Evolutionary conservation across 2,797 vertebrate genomes (phyloP), one percentile per base, ranked within the genome.

Genomic region (Danio kyathit): DNA sequence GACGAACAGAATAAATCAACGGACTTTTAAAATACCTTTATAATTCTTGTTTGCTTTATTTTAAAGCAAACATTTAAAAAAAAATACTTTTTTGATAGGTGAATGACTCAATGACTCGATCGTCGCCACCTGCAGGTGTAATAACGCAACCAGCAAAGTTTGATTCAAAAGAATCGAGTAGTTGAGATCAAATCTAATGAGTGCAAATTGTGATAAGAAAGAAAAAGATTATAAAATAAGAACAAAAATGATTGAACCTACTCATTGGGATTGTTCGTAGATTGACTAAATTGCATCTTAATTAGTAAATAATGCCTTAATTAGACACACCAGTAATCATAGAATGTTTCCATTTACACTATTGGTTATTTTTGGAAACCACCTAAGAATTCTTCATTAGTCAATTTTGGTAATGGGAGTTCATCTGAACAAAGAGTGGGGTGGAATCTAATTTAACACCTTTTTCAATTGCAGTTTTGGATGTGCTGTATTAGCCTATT

Each of bases 291-390:
- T 60, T 0, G 59, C 49, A 21, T 21, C 61, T 76, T 65, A 54
- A 72, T 56, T 56, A 71, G 65, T 49, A 67, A 67, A 65, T 65
- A 65, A 65, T 6, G 41, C 63, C 41, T 65, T 43, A 65, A 48
- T 74, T 60, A 48, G 43, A n/a, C 12, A 60, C n/a, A 12, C 29
- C 44, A 38, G 57, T 74, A 48, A 60, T 48, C 21, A 61, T 9
- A 6, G 43, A 59, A n/a, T 12, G 41, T 74, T 59, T 72, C 41
- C 41, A 14, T 64, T 17, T 44, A 44, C 71, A n/a, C 17, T 1
- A 43, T 21, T 29, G 43, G 41, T 11, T 61, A 61, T 13, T 48
- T 48, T n/a, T 16, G 2, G 44, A 19, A 38, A 60, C 7, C 40
- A 19, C 3, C 54, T 70, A 21, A 4, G 10, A n/a, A n/a, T n/a